Percentiles rank a stretch among this genome's conserved stretches.
These are phyloP conservation scores for Pardosa pseudoannulata DNA, from an alignment of 2,888 invertebrate genomes.

Conservation along the genomic window DNA sequence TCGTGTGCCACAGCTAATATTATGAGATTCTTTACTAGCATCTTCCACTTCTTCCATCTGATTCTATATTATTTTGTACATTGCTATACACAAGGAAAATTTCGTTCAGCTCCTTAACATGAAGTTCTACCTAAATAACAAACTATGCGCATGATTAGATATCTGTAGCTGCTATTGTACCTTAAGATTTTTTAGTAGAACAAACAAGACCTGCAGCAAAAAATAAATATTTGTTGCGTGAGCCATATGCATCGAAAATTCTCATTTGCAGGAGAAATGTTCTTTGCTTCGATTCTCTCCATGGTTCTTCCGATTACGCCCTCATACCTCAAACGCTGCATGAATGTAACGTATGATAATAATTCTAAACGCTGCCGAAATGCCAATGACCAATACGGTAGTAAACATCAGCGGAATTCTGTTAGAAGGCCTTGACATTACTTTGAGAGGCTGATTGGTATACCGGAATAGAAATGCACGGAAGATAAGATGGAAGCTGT, in stretches of 20 bases:
- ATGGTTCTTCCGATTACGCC: too few species aligned
- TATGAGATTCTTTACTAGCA: too few species aligned
- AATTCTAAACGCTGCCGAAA: too few species aligned
- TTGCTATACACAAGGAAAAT: background rate
- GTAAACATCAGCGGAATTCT: too few species aligned
- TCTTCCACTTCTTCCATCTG: too few species aligned
- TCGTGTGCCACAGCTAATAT: too few species aligned
- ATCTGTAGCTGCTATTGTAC: background rate
- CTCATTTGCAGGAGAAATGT: background rate
- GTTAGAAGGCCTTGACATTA: background rate
- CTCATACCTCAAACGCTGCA: too few species aligned
- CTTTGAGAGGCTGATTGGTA: background rate
- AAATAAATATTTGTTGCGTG: slow-evolving; percentile 3
- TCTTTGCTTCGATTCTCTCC: background rate
- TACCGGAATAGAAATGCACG: background rate
- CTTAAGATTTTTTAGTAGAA: background rate
- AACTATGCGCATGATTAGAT: slow-evolving; percentile 4
- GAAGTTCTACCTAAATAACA: background rate
- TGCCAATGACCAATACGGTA: too few species aligned
- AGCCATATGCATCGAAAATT: background rate
- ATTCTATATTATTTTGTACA: too few species aligned
- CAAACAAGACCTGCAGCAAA: background rate
- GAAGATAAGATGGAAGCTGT: too few species aligned
- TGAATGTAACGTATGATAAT: too few species aligned
- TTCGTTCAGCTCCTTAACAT: background rate